phyloP scores from a whole-genome alignment of 2,113 vertebrate genomes.

The Trichomycterus rosablanca region DNA sequence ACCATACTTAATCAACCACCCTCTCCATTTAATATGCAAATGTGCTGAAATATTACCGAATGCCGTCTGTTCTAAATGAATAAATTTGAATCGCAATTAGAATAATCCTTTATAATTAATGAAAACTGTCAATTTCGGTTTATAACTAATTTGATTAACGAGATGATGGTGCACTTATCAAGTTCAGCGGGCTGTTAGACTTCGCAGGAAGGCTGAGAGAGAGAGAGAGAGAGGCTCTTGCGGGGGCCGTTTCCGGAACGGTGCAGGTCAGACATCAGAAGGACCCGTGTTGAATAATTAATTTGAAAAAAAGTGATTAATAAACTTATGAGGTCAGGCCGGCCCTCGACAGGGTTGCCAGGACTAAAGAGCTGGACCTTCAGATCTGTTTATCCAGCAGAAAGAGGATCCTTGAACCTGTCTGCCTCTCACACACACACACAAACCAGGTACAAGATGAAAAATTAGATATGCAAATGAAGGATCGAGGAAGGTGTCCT shows the following conservation, averaged over 20 bases:
- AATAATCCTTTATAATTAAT: slow-evolving; percentile 99
- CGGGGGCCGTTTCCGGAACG: slow-evolving; percentile 12
- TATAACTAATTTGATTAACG: slow-evolving; percentile 99
- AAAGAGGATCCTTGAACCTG: slow-evolving; percentile 38
- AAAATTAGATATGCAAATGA: no score
- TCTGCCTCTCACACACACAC: slow-evolving; percentile 2
- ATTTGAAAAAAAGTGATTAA: slow-evolving; percentile 91
- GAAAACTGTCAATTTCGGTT: slow-evolving; percentile 99
- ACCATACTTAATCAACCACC: slow-evolving; percentile 97
- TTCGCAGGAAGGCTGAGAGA: slow-evolving; percentile 6
- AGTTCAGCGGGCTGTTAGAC: slow-evolving; percentile 61
- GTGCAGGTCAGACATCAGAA: slow-evolving; percentile 68
- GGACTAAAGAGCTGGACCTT: slow-evolving; percentile 66
- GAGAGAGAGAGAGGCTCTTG: slow-evolving; percentile 15
- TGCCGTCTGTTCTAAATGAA: slow-evolving; percentile 99
- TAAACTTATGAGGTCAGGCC: slow-evolving; percentile 82
- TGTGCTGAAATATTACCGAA: slow-evolving; percentile 99
- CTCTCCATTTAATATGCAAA: slow-evolving; percentile 99
- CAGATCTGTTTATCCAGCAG: slow-evolving; percentile 40
- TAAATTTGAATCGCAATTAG: slow-evolving; percentile 99
- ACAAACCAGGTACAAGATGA: neutral
- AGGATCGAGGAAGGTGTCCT: slow-evolving; percentile 3
- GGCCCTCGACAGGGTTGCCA: slow-evolving; percentile 67
- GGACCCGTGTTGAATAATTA: slow-evolving; percentile 94
- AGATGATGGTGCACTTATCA: slow-evolving; percentile 83